Conservation (phyloP, 2,797 vertebrate genomes). For the Squalus acanthias region DNA sequence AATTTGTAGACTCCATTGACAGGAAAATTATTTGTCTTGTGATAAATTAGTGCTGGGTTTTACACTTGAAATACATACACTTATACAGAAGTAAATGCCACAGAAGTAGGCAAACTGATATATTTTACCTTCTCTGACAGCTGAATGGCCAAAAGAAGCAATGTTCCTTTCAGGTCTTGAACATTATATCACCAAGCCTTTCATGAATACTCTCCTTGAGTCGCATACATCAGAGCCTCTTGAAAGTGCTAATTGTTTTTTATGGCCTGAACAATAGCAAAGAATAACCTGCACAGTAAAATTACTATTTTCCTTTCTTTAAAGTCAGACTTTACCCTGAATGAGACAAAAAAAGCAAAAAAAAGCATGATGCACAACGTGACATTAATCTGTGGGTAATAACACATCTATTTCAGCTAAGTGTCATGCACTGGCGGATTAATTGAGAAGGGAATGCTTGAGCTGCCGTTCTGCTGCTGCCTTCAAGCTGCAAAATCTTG, state of each 20-base stretch:
- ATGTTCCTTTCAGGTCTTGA: neutral
- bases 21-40: constrained; percentile 72
- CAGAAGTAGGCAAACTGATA: neutral
- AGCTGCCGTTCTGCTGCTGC: constrained; percentile 27
- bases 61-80: constrained; percentile 63
- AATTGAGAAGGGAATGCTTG: constrained; percentile 38
- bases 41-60: constrained; percentile 70
- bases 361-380: constrained; percentile 28
- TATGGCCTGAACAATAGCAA: neutral
- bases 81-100: constrained; percentile 69
- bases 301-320: neutral
- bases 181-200: neutral
- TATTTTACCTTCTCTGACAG: neutral
- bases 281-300: neutral
- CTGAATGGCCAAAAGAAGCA: neutral
- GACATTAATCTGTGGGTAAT: constrained; percentile 41
- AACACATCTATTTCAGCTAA: constrained; percentile 40
- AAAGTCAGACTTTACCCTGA: neutral
- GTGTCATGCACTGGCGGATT: constrained; percentile 40
- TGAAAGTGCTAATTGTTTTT: constrained; percentile 23
- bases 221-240: neutral
- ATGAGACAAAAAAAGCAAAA: neutral
- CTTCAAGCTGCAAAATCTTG: constrained; percentile 39
- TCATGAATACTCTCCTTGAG: neutral
- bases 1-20: constrained; percentile 73